Evolutionary conservation across 2,888 invertebrate genomes (phyloP), one percentile per base, ranked within the genome.

Genomic region (Synanthedon andrenaeformis): DNA sequence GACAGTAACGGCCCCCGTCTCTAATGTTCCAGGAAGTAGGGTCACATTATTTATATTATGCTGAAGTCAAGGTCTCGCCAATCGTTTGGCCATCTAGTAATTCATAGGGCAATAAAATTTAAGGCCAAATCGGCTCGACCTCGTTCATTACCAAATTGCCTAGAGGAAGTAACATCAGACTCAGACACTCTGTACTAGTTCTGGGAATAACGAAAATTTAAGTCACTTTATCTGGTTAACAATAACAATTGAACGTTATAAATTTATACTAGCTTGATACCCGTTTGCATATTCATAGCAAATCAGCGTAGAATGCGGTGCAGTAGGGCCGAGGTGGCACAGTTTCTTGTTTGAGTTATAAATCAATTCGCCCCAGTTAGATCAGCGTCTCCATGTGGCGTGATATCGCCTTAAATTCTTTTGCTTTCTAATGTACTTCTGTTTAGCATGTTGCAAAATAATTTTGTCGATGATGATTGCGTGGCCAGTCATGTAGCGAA

Each of bases 311-410:
- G 77, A 76, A 71, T 79, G 69, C 72, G 69, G 68, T 74, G 74
- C 71, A 74, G 67, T 74, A 79, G 77, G 79, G 76, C 82, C 78
- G 82, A 82, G 81, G 81, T 79, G 82, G 79, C 82, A 82, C 78
- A 77, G 81, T 82, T 84, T 82, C 80, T 81, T 76, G 77, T 79
- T 81, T 72, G 69, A 78, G 74, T 74, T 80, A 76, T 84, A 82
- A 86, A 82, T 83, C 79, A 81, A 79, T 81, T 72, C 75, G 82
- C 77, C 78, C 82, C 70, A 79, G 81, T 78, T 84, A 80, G 79
- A 83, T 82, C 78, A 80, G 71, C 67, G 73, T 78, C 72, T 76
- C 67, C 70, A 74, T 72, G 69, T 69, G 63, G 64, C 65, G 70
- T 72, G 74, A 68, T 73, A 71, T 64, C 67, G 69, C 61, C 68